A percentile compares a stretch with the other conserved stretches of the same genome.
Conservation (phyloP, 2,888 invertebrate genomes). For the Heliconius hortense region DNA sequence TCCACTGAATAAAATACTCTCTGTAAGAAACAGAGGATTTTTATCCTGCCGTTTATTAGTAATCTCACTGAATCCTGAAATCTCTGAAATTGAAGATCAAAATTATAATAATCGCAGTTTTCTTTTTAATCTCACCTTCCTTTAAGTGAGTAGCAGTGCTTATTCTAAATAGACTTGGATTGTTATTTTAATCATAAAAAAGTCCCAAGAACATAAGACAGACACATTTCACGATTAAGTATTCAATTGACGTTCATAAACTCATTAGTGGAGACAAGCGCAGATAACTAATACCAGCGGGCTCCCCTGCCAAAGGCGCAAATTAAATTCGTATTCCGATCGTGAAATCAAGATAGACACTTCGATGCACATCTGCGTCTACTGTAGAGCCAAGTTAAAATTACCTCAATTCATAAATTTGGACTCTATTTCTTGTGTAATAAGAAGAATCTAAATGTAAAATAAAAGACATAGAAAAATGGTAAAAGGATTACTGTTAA, state of each 20-base stretch:
- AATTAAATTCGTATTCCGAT: constrained; percentile 73
- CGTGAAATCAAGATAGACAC: constrained; percentile 74
- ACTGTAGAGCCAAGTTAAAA: constrained; percentile 44
- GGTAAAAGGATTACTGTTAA: constrained; percentile 61
- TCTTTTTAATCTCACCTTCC: background rate
- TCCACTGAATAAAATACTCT: no score
- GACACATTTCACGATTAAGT: constrained; percentile 12
- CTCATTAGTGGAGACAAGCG: constrained; percentile 42
- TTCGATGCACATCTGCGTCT: constrained; percentile 72
- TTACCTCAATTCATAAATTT: constrained; percentile 38
- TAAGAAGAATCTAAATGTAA: constrained; percentile 28
- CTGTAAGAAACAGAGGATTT: no score
- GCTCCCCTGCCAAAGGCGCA: constrained; percentile 46
- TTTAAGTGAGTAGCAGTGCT: background rate
- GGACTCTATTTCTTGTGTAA: constrained; percentile 45
- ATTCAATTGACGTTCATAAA: constrained; percentile 44
- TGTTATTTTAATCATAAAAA: background rate
- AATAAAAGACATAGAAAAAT: constrained; percentile 32
- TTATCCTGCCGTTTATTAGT: no score
- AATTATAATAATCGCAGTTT: background rate
- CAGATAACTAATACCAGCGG: constrained; percentile 38
- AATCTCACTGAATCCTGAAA: background rate
- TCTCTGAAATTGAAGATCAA: background rate
- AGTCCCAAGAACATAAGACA: background rate
- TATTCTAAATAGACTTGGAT: background rate